Conservation (phyloP, 1,140 invertebrate genomes). For the Phymastichus coffea region DNA sequence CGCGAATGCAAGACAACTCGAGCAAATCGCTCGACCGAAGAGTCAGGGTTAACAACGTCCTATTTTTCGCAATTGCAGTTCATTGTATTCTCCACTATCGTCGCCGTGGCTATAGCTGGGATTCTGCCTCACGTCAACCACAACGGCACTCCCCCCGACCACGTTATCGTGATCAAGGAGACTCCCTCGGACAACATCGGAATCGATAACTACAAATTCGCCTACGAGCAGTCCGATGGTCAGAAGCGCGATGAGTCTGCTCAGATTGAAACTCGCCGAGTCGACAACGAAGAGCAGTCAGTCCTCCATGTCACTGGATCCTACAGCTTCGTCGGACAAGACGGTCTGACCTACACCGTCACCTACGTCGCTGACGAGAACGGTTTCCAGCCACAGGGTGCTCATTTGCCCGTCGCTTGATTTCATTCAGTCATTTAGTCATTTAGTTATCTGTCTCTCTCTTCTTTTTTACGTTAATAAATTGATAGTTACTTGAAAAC, state of each 20-base stretch:
- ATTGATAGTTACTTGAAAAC: too few relatives aligned
- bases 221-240: conserved; percentile 64
- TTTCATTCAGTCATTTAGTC: neutral
- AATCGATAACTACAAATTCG: conserved; percentile 48
- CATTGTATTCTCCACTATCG: conserved; percentile 38
- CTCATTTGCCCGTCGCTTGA: neutral
- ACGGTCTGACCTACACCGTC: conserved; percentile 44
- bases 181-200: conserved; percentile 47
- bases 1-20: too few relatives aligned
- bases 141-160: conserved; percentile 28
- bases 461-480: too few relatives aligned
- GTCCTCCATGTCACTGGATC: conserved; percentile 46
- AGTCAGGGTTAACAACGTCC: neutral
- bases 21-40: too few relatives aligned
- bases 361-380: conserved; percentile 50
- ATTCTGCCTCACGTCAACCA: conserved; percentile 30
- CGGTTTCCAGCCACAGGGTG: conserved; percentile 26
- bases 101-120: conserved; percentile 43
- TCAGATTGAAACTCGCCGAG: conserved; percentile 53
- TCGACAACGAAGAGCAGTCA: neutral
- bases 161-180: conserved; percentile 39
- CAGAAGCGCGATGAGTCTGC: conserved; percentile 59
- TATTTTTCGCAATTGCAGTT: conserved; percentile 29
- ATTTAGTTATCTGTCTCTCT: too few relatives aligned
- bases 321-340: conserved; percentile 58